Evolutionary conservation across 2,797 vertebrate genomes (phyloP), one percentile per base, ranked within the genome.

Genomic region (Ciconia nigra): DNA sequence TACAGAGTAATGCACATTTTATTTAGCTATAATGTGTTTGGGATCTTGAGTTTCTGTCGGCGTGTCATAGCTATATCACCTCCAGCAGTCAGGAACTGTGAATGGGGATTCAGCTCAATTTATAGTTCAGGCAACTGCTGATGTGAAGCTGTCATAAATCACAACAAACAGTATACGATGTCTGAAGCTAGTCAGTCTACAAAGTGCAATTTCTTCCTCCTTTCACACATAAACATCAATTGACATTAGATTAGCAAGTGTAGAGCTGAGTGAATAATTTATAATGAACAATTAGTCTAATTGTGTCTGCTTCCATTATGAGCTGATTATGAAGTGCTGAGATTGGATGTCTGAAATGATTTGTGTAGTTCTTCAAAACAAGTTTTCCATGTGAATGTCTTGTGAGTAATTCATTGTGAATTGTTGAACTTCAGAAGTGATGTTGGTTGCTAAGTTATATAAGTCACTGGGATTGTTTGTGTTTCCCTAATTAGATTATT

Each of bases 401-500:
- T 82, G 35, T 81, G 83, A 70, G 54, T 86, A 83, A 95, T 87
- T 78, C 3, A 20, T 33, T 90, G 52, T 67, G 93, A 93, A 29
- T 28, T 77, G 88, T 2, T 87, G 74, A 93, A 57, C 92, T 89
- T 80, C n/a, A 70, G 63, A 77, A 8, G 5, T 83, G 49, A 51
- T 83, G 65, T 44, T 37, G 37, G 81, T 90, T 92, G 78, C 71
- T 92, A 65, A 79, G 57, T 92, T 90, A 49, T 80, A 10, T 65
- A 79, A 94, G 17, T 84, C 66, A 71, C 55, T 46, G 59, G 37
- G 24, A 54, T 71, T 83, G 77, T 82, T 90, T 94, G 59, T 63
- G 66, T 74, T 90, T 91, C 65, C 61, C 15, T 96, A 90, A 93
- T 90, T 85, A 92, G 52, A 93, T 95, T 90, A 83, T 87, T 83